These are phyloP conservation scores for Venturia canescens DNA, from an alignment of 1,140 invertebrate species.

Conservation along the genomic window DNA sequence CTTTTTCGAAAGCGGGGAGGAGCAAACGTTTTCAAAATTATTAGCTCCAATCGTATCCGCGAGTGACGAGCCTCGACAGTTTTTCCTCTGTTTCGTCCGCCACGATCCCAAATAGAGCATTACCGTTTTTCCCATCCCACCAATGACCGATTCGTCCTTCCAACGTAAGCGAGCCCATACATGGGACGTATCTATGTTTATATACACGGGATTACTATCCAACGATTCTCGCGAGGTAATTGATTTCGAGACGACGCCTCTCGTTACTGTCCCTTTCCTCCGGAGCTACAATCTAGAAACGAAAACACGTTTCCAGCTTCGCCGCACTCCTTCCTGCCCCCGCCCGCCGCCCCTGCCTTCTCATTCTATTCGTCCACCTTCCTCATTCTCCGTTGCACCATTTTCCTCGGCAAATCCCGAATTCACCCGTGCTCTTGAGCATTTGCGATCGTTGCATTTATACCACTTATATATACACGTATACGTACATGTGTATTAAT, in stretches of 20 bases:
- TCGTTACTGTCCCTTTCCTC: slow-evolving; percentile 24
- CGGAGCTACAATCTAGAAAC: slow-evolving; percentile 32
- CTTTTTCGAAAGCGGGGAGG: too few relatives aligned
- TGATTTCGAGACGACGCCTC: slow-evolving; percentile 40
- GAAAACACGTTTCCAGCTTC: slow-evolving; percentile 36
- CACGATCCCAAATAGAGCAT: too few relatives aligned
- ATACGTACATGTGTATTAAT: not conserved
- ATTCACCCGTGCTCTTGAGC: not conserved
- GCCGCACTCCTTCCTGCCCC: not conserved
- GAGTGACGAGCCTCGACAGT: too few relatives aligned
- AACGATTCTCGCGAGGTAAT: slow-evolving; percentile 38
- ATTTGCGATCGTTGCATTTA: slow-evolving; percentile 24
- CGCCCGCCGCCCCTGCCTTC: not conserved
- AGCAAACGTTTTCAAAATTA: too few relatives aligned
- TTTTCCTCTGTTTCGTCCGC: too few relatives aligned
- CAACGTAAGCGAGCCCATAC: not conserved
- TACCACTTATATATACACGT: not conserved
- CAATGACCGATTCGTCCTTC: not conserved
- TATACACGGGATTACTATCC: slow-evolving; percentile 28
- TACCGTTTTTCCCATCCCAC: too few relatives aligned
- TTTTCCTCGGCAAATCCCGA: slow-evolving; percentile 7
- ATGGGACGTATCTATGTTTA: not conserved
- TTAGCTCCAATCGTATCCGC: too few relatives aligned
- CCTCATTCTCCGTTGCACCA: slow-evolving; percentile 12
- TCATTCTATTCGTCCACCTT: slow-evolving; percentile 4